Evolutionary conservation across 2,113 vertebrate genomes (phyloP), one percentile per base, ranked within the genome.

Genomic region (Cryptotis parvus): DNA sequence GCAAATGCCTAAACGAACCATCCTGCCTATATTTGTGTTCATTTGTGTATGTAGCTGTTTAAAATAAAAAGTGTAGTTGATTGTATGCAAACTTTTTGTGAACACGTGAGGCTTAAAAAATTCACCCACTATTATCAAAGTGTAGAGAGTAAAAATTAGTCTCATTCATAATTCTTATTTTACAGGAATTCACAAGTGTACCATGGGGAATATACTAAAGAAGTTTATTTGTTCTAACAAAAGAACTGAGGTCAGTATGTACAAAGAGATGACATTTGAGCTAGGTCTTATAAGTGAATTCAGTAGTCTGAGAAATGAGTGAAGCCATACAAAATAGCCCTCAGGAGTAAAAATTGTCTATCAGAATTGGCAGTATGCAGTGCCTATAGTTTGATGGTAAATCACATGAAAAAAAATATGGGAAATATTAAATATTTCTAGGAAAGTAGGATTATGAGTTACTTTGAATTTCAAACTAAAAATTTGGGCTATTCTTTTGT

Each of bases 51-150:
- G 29, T 83, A 79, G 43, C 75, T 87, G 43, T 75, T 84, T 69
- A 84, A 87, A 85, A 84, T 76, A 63, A 27, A 91, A 89, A 37
- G 4, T 55, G 72, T 81, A 83, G 0, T 15, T 86, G 87, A 45
- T 26, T n/a, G 20, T 65, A 41, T 22, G 9, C 66, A 80, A 84
- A 86, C 45, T 81, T 33, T 69, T 77, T 37, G 20, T 61, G 15
- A 15, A 74, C 1, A 24, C 15, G 11, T 3, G 39, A 9, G 16
- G 33, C n/a, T 92, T 92, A 16, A 7, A 16, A 7, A 78, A 43
- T 35, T 89, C 6, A 41, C 16, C 18, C 70, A 63, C 61, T 58
- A 49, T 65, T n/a, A 49, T 84, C 75, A 81, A 89, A 26, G 24
- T 74, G 24, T n/a, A 49, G 58, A 83, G 35, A 77, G 24, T 78